These are phyloP conservation scores for Colletes gigas DNA, from an alignment of 1,140 invertebrate genomes.

Conservation along the genomic window DNA sequence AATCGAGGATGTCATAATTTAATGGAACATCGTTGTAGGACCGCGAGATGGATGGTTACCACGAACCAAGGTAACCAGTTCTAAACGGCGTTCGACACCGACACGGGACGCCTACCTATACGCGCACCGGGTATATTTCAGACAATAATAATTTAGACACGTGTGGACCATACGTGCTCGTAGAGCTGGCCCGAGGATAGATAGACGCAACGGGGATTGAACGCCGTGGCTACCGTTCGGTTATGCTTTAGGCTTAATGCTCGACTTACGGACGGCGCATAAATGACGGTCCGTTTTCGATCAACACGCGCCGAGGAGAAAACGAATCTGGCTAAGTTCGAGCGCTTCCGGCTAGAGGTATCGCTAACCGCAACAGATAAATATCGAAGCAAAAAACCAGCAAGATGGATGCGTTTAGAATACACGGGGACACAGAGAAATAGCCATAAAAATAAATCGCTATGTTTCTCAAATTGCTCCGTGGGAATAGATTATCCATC, in stretches of 20 bases:
- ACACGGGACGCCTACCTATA: slow-evolving; percentile 29
- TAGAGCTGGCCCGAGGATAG: slow-evolving; percentile 60
- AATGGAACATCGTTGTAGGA: slow-evolving; percentile 51
- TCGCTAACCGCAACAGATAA: neutral
- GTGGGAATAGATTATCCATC: too few species aligned
- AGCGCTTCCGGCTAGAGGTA: slow-evolving; percentile 12
- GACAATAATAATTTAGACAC: slow-evolving; percentile 78
- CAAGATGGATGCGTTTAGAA: too few species aligned
- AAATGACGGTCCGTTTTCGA: slow-evolving; percentile 36
- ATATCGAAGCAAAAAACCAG: neutral
- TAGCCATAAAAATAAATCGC: too few species aligned
- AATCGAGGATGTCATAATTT: slow-evolving; percentile 56
- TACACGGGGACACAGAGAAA: too few species aligned
- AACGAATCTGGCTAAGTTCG: slow-evolving; percentile 11
- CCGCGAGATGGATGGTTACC: slow-evolving; percentile 29
- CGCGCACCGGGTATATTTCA: slow-evolving; percentile 59
- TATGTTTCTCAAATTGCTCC: too few species aligned
- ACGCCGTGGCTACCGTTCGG: slow-evolving; percentile 52
- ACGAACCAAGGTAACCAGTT: slow-evolving; percentile 56
- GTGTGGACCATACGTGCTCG: slow-evolving; percentile 74
- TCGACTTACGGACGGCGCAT: slow-evolving; percentile 27
- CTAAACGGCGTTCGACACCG: slow-evolving; percentile 48
- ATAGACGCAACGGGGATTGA: slow-evolving; percentile 57
- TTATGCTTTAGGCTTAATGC: slow-evolving; percentile 47
- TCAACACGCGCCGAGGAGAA: slow-evolving; percentile 4